Evolutionary conservation across 1,140 invertebrate species (phyloP), one percentile per base, ranked within the genome.

Genomic region (Hylaeus anthracinus): DNA sequence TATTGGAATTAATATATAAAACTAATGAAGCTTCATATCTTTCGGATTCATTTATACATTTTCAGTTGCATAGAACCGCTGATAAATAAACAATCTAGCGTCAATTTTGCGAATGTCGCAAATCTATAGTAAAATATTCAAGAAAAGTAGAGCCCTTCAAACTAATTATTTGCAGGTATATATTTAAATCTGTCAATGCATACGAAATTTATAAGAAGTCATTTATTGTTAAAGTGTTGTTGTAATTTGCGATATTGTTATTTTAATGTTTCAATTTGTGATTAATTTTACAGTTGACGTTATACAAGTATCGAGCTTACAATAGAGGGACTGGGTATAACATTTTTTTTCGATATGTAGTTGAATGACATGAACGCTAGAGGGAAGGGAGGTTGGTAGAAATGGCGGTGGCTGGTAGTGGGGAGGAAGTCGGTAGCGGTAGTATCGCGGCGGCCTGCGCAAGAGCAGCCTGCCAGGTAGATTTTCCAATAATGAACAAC

Each of bases 371-470:
- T 41, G 65, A 66, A 70, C 3, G 26, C 26, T 77, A 45, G 53
- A 70, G 60, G 26, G 76, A 66, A 48, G 69, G 64, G 58, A 63
- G 67, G 71, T 58, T 72, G 71, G 58, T 56, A 64, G 26, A 71
- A 75, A 76, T 84, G 83, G 79, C 80, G 73, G 70, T 74, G 26
- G 3, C 5, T 3, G 37, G 78, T 65, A 79, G 84, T 55, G 73
- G 81, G 84, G 82, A 82, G 81, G 72, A 80, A 76, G 77, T 80
- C 65, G 83, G 83, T 81, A 84, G 81, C 65, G 83, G 83, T 81
- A 84, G 81, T 89, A 85, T 86, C 85, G 85, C 71, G 85, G 78
- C 83, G 87, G 87, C 83, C 26, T 85, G 89, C 88, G 87, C 89
- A 89, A 84, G 86, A 89, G 88, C 88, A 89, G 85, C 67, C 75